phyloP scores from a whole-genome alignment of 2,797 vertebrate genomes.

The Potorous gilbertii region DNA sequence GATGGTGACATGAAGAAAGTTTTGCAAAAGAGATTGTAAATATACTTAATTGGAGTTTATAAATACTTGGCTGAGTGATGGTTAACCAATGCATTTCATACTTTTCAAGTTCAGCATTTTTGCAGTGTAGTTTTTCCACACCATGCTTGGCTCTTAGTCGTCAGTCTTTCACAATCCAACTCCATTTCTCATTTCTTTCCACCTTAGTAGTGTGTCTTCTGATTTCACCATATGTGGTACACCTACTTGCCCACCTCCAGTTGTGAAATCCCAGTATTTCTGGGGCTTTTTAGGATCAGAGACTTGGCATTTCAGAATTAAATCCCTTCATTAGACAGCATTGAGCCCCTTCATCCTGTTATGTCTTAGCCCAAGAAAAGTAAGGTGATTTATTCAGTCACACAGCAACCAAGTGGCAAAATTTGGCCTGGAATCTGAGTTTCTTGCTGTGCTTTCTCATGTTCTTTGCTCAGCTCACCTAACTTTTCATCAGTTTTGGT shows the following conservation, averaged over 20 bases:
- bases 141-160: background rate
- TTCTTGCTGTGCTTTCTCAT: background rate
- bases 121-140: background rate
- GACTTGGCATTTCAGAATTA: background rate
- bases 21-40: background rate
- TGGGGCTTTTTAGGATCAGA: background rate
- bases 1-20: background rate
- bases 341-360: background rate
- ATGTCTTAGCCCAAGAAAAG: background rate
- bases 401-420: background rate
- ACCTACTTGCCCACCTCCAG: background rate
- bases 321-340: background rate
- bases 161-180: background rate
- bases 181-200: background rate
- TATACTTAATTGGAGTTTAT: background rate
- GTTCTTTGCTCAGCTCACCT: constrained; percentile 25
- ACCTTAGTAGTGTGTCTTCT: background rate
- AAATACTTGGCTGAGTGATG: background rate
- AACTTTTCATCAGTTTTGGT: constrained; percentile 10
- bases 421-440: constrained; percentile 25
- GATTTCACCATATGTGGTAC: background rate
- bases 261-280: background rate
- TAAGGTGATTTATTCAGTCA: background rate
- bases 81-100: background rate
- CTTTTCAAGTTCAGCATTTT: background rate